A percentile compares a stretch with the other conserved stretches of the same genome.
Conservation (phyloP, 2,113 vertebrate species). For the Dasypus novemcinctus region DNA sequence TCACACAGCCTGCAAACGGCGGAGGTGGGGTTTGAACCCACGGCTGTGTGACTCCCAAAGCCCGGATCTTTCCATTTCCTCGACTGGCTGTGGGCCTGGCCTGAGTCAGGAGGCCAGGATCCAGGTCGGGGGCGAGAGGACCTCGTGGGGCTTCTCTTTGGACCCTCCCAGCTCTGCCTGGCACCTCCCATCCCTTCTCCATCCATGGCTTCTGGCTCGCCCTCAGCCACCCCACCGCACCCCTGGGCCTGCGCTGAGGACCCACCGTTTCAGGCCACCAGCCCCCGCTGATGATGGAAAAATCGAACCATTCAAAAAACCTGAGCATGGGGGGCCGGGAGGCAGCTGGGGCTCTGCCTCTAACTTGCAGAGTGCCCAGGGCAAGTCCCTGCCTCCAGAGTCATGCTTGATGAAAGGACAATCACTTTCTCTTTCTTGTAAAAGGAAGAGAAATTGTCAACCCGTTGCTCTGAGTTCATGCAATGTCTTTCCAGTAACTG, state of each 20-base stretch:
- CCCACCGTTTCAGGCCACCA: not conserved
- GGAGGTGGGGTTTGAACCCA: not conserved
- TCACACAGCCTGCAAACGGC: not conserved
- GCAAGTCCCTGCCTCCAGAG: not conserved
- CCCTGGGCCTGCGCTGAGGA: not conserved
- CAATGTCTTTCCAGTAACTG: slow-evolving; percentile 74
- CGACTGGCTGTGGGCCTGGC: too few species aligned
- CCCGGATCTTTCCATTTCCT: not conserved
- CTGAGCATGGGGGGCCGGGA: not conserved
- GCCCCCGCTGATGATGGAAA: not conserved
- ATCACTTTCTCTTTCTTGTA: slow-evolving; percentile 75
- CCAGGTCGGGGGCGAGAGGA: accelerated
- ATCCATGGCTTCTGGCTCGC: not conserved
- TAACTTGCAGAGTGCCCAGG: not conserved
- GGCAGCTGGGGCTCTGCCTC: not conserved
- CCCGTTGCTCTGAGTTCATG: slow-evolving; percentile 50
- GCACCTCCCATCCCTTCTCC: not conserved
- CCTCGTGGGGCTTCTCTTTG: not conserved
- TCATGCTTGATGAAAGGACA: not conserved
- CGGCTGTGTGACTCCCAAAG: not conserved
- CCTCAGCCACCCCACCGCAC: not conserved
- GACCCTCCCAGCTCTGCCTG: not conserved
- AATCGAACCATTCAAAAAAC: not conserved
- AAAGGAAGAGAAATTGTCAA: slow-evolving; percentile 67
- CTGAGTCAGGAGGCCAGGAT: not conserved